These are phyloP conservation scores for Pristionchus entomophagus DNA, from an alignment of 2,888 invertebrate genomes.

Conservation along the genomic window DNA sequence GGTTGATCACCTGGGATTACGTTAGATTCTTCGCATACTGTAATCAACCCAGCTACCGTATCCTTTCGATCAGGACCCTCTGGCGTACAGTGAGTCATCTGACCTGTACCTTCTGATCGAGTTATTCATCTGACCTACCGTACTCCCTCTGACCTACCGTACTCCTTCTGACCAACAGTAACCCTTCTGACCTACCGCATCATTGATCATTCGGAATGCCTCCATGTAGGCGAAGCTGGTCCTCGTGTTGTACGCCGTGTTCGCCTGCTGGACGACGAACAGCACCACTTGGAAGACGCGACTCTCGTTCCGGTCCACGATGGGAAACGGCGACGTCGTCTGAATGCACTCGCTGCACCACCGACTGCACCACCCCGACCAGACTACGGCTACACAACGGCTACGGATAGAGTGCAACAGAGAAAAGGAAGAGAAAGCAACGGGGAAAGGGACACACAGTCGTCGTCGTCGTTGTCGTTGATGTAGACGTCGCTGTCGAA, in stretches of 20 bases:
- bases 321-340: not conserved
- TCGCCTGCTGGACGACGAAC: constrained; percentile 44
- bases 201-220: constrained; percentile 47
- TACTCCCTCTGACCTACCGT: no score
- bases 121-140: no score
- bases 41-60: no score
- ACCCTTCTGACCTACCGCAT: constrained; percentile 45
- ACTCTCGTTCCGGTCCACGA: constrained; percentile 41
- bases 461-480: not conserved
- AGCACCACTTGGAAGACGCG: constrained; percentile 36
- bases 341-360: not conserved
- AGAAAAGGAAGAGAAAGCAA: not conserved
- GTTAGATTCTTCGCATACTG: not conserved
- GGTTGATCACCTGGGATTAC: constrained; percentile 37
- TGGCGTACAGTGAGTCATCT: no score
- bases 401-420: not conserved
- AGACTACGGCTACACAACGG: not conserved
- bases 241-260: constrained; percentile 32
- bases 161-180: no score
- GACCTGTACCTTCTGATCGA: no score
- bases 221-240: constrained; percentile 44
- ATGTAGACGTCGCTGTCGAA: not conserved
- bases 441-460: constrained; percentile 24
- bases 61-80: no score
- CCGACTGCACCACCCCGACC: not conserved